phyloP scores from a whole-genome alignment of 2,113 vertebrate genomes.

The Zeus faber region DNA sequence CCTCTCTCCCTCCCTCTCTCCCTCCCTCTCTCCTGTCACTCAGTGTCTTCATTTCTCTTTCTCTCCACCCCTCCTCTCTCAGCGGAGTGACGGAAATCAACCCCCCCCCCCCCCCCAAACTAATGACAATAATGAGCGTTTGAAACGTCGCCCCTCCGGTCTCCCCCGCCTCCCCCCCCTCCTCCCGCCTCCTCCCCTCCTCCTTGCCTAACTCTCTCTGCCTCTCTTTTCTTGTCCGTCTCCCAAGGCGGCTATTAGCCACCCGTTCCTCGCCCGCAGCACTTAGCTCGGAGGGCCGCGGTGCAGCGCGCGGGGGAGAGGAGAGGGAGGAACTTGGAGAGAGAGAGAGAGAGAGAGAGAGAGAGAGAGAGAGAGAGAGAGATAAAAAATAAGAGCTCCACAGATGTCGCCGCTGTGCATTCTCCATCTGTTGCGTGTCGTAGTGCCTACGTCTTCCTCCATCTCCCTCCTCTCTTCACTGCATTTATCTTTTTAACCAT shows the following conservation, averaged over 20 bases:
- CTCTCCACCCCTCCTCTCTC: slow-evolving; percentile 30
- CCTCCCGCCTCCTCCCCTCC: neutral
- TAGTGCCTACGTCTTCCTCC: slow-evolving; percentile 22
- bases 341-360: slow-evolving; percentile 16
- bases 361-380: slow-evolving; percentile 24
- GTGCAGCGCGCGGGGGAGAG: slow-evolving; percentile 34
- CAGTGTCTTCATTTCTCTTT: too few relatives aligned
- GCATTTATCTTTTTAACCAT: slow-evolving; percentile 26
- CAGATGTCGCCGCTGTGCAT: slow-evolving; percentile 68
- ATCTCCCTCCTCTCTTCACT: slow-evolving; percentile 35
- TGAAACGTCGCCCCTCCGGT: slow-evolving; percentile 60
- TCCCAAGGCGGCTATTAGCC: slow-evolving; percentile 76
- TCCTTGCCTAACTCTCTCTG: slow-evolving; percentile 29
- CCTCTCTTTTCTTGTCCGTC: slow-evolving; percentile 40
- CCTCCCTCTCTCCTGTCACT: neutral
- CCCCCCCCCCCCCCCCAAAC: slow-evolving; percentile 60
- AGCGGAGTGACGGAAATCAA: slow-evolving; percentile 48
- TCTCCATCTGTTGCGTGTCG: slow-evolving; percentile 71
- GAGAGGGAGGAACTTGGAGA: neutral
- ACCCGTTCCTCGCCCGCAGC: slow-evolving; percentile 68
- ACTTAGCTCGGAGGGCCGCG: slow-evolving; percentile 61
- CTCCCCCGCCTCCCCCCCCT: slow-evolving; percentile 24
- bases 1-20: slow-evolving; percentile 21
- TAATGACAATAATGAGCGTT: slow-evolving; percentile 78
- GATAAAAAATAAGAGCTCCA: slow-evolving; percentile 66